A percentile compares a stretch with the other conserved stretches of the same genome.
phyloP scores from a whole-genome alignment of 2,797 vertebrate genomes.

The Pygocentrus nattereri region DNA sequence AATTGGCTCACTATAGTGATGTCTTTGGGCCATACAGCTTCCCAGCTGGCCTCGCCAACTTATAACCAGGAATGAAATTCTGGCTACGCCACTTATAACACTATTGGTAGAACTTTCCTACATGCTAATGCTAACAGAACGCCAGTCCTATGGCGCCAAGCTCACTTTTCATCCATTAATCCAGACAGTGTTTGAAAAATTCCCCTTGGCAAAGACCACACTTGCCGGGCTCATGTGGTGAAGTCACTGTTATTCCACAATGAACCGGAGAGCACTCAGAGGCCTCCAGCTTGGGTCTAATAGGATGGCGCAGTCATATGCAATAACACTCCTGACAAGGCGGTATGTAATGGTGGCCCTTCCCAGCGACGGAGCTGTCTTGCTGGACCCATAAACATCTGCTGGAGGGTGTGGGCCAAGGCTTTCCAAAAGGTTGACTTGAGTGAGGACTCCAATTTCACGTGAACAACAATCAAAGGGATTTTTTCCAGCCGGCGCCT shows the following conservation, averaged over 20 bases:
- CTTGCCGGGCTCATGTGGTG: constrained; percentile 31
- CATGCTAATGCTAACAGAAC: not conserved
- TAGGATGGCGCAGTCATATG: constrained; percentile 55
- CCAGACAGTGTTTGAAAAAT: constrained; percentile 47
- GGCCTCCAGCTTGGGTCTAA: constrained; percentile 43
- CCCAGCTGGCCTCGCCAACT: too few relatives aligned
- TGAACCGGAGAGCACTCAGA: constrained; percentile 42
- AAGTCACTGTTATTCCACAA: constrained; percentile 57
- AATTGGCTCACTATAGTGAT: too few relatives aligned
- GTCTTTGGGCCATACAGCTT: too few relatives aligned
- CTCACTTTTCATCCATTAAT: constrained; percentile 37
- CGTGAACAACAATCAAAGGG: constrained; percentile 38
- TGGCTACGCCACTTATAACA: not conserved
- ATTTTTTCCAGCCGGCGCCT: constrained; percentile 19
- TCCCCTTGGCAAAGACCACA: constrained; percentile 34
- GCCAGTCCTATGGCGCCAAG: constrained; percentile 19
- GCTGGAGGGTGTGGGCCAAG: constrained; percentile 33
- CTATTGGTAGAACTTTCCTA: not conserved
- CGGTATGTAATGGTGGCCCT: constrained; percentile 30
- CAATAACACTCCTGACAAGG: constrained; percentile 48
- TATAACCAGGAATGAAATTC: not conserved
- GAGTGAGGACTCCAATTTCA: constrained; percentile 36
- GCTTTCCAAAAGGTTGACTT: constrained; percentile 21
- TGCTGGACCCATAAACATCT: constrained; percentile 36
- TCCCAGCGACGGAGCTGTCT: constrained; percentile 48